Base-by-base conservation (phyloP, 64 coral and sea anemone genomes). In the Montipora sp. region DNA sequence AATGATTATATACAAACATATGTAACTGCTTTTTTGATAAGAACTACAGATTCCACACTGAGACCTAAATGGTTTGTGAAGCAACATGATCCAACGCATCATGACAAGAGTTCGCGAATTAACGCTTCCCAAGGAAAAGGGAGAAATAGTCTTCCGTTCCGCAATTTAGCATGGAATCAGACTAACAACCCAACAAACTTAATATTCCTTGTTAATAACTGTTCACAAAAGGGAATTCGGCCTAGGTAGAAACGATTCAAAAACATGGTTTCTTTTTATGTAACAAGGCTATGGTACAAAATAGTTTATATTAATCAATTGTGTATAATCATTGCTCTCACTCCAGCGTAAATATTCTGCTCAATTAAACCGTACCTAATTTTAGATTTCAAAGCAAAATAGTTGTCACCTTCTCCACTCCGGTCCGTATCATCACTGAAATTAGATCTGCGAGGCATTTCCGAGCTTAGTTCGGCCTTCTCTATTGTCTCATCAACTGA, bases 1-100 rank as follows among this genome's bases (percentile, higher is more conserved):
- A 85, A 85, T 72, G 82, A 71, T 72, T 85, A 85, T 85, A 71
- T 85, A 85, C 82, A 85, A 71, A 85, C 82, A 85, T 85, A 43
- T 48, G 60, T 21, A 51, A 85, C 15, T 19, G 47, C 36, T 46
- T 67, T 11, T 14, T 36, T 49, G 27, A 72, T 48, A n/a, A 2
- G 3, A 71, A 57, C 80, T 44, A 82, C 22, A 3, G 58, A 61
- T n/a, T 63, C 55, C 55, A 4, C 13, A 55, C 22, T 82, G n/a
- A 65, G 58, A 57, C 45, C 22, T 58, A 21, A 12, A 82, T 45
- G n/a, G 20, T 71, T 20, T 71, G 18, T 43, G 3, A 47, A 49
- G 11, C 8, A 72, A 71, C 44, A 53, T 4, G 14, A 12, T 51
- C 44, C 79, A 81, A 43, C 7, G 57, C 53, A 47, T 58, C 80